phyloP scores from a whole-genome alignment of 2,797 vertebrate species.

The Monodelphis domestica region DNA sequence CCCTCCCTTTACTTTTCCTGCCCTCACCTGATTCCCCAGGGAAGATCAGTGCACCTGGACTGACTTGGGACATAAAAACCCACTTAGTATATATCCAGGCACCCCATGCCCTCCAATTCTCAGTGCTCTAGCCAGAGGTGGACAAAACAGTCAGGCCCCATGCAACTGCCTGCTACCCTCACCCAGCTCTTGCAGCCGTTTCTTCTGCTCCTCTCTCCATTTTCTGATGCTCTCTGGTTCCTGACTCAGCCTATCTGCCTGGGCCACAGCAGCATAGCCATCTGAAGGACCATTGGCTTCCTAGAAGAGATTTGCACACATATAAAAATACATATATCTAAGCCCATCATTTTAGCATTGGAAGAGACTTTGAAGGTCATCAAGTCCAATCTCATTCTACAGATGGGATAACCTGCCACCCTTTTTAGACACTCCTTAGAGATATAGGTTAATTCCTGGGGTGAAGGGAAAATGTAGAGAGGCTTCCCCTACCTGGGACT shows the following conservation, averaged over 20 bases:
- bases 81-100: fast-evolving
- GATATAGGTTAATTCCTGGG: neutral
- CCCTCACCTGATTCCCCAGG: neutral
- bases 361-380: neutral
- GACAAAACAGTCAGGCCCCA: neutral
- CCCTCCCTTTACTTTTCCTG: neutral
- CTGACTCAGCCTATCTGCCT: constrained; percentile 94
- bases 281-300: constrained; percentile 92
- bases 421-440: neutral
- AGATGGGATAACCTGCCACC: neutral
- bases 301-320: constrained; percentile 81
- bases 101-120: neutral
- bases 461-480: neutral
- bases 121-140: fast-evolving
- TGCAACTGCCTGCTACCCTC: constrained; percentile 42
- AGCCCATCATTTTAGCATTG: neutral
- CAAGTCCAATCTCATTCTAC: neutral
- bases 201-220: constrained; percentile 97
- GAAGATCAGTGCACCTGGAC: too few relatives aligned
- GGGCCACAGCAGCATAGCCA: constrained; percentile 95
- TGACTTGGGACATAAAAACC: too few relatives aligned
- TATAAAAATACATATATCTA: neutral
- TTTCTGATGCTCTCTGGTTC: constrained; percentile 98
- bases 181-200: constrained; percentile 95
- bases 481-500: neutral